Evolutionary conservation across 2,113 vertebrate species (phyloP).

Genomic region (Sclerurus mexicanus): DNA sequence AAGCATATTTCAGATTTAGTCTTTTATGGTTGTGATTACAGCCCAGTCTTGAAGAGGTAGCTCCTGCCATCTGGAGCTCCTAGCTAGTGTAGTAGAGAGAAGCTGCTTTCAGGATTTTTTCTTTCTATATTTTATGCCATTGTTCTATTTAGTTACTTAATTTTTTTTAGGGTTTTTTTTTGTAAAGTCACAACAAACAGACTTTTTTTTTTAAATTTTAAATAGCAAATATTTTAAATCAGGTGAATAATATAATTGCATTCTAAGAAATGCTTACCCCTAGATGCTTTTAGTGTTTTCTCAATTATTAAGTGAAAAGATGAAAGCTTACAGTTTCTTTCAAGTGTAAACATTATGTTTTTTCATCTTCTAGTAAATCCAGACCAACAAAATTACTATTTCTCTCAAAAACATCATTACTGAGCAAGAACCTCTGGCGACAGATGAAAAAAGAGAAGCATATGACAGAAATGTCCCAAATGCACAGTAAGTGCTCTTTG

Average conservation of each 20-base stretch:
- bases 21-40: slow-evolving; percentile 46
- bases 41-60: slow-evolving; percentile 62
- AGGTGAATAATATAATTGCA: slow-evolving; percentile 70
- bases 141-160: slow-evolving; percentile 20
- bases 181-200: slow-evolving; percentile 62
- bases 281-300: slow-evolving; percentile 67
- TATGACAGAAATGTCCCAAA: slow-evolving; percentile 63
- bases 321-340: slow-evolving; percentile 68
- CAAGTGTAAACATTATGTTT: slow-evolving; percentile 61
- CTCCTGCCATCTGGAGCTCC: slow-evolving; percentile 57
- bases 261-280: slow-evolving; percentile 65
- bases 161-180: neutral
- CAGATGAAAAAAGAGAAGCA: slow-evolving; percentile 67
- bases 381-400: slow-evolving; percentile 58
- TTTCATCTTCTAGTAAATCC: slow-evolving; percentile 67
- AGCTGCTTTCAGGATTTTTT: slow-evolving; percentile 24
- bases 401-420: slow-evolving; percentile 68
- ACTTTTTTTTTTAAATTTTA: slow-evolving; percentile 7
- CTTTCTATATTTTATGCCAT: slow-evolving; percentile 56
- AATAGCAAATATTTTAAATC: slow-evolving; percentile 64
- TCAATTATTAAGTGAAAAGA: slow-evolving; percentile 72
- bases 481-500: slow-evolving; percentile 51
- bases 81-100: slow-evolving; percentile 69
- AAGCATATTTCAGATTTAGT: slow-evolving; percentile 64
- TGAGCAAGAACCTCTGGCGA: slow-evolving; percentile 73